A percentile compares a stretch with the other conserved stretches of the same genome.
These are phyloP conservation scores for Tragelaphus buxtoni DNA, from an alignment of 2,113 vertebrate species.

Conservation along the genomic window DNA sequence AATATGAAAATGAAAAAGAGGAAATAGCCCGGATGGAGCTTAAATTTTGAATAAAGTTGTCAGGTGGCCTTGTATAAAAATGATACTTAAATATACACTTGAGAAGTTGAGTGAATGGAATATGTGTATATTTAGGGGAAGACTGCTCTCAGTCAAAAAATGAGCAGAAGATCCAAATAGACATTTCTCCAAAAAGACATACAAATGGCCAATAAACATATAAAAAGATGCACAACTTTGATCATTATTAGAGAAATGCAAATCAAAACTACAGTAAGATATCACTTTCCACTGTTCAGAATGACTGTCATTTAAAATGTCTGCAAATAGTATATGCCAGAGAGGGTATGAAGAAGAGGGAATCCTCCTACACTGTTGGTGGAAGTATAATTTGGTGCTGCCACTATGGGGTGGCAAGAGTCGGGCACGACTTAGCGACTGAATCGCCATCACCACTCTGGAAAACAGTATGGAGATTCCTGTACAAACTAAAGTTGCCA, in stretches of 20 bases:
- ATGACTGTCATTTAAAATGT: background rate
- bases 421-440: accelerated
- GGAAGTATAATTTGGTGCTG: background rate
- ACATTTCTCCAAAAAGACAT: background rate
- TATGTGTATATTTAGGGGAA: background rate
- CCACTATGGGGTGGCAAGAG: too few species aligned
- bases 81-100: background rate
- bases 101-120: background rate
- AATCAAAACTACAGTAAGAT: background rate
- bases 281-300: background rate
- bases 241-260: background rate
- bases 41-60: background rate
- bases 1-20: background rate
- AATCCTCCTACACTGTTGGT: background rate
- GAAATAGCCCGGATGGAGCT: background rate
- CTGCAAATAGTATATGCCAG: background rate
- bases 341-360: background rate
- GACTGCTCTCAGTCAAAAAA: background rate
- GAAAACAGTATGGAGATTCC: background rate
- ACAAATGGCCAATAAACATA: background rate
- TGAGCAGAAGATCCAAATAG: background rate
- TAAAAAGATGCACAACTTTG: background rate
- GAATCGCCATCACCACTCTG: accelerated
- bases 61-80: background rate
- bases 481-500: too few species aligned